Evolutionary conservation across 2,888 invertebrate genomes (phyloP).

Genomic region (Physocephala rufipes): DNA sequence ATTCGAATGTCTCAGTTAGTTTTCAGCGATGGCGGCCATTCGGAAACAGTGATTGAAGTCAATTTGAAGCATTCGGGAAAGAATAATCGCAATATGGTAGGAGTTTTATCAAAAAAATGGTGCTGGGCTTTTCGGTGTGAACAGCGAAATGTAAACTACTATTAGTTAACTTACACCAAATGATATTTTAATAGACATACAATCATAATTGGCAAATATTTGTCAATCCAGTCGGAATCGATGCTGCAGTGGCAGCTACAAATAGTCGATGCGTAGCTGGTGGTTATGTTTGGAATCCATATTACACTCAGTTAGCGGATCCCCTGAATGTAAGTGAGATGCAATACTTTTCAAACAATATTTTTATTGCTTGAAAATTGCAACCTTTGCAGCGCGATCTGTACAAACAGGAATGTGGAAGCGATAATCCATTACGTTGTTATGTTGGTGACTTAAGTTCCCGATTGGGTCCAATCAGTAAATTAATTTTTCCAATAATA

Average conservation of each 20-base stretch:
- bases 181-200: slow-evolving; percentile 70
- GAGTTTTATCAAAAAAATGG: background rate
- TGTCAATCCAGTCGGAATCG: slow-evolving; percentile 91
- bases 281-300: slow-evolving; percentile 92
- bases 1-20: slow-evolving; percentile 87
- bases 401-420: slow-evolving; percentile 86
- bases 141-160: too few species aligned
- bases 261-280: slow-evolving; percentile 87
- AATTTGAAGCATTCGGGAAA: slow-evolving; percentile 88
- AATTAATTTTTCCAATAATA: slow-evolving; percentile 43
- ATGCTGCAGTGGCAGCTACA: slow-evolving; percentile 83
- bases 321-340: slow-evolving; percentile 80
- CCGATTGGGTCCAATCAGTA: slow-evolving; percentile 81
- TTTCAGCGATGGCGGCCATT: slow-evolving; percentile 85
- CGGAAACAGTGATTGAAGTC: slow-evolving; percentile 90
- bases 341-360: background rate
- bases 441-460: slow-evolving; percentile 91
- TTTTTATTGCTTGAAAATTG: slow-evolving; percentile 18
- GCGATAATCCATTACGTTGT: slow-evolving; percentile 87
- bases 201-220: slow-evolving; percentile 91
- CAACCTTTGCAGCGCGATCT: slow-evolving; percentile 74
- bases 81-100: slow-evolving; percentile 81
- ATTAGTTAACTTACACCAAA: background rate
- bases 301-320: slow-evolving; percentile 88
- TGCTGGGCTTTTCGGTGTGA: background rate